Percentiles rank a stretch among this genome's conserved stretches.
phyloP scores from a whole-genome alignment of 2,797 vertebrate species.

The Eleutherodactylus coqui region DNA sequence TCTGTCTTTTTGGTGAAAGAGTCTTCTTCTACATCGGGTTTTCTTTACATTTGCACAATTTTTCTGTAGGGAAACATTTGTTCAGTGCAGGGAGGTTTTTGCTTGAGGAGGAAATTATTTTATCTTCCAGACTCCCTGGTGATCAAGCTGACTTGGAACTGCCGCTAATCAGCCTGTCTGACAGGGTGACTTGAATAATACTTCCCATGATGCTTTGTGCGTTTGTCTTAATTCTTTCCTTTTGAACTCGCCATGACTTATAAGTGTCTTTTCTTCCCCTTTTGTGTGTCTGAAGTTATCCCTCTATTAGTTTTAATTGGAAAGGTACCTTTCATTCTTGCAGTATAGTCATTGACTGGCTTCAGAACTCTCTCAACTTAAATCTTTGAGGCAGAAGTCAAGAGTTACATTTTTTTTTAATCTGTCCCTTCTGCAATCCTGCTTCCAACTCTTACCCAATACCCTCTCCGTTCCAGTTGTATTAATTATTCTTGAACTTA shows the following conservation, averaged over 20 bases:
- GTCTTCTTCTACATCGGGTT: constrained; percentile 54
- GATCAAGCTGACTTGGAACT: constrained; percentile 80
- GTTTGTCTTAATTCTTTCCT: constrained; percentile 79
- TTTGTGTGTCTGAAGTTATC: constrained; percentile 82
- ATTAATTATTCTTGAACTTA: constrained; percentile 53
- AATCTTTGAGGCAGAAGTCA: constrained; percentile 77
- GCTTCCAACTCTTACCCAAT: constrained; percentile 18
- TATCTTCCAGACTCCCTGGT: constrained; percentile 83
- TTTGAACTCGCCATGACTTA: constrained; percentile 82
- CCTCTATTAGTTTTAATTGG: constrained; percentile 83
- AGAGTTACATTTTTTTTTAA: constrained; percentile 57
- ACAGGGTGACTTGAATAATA: constrained; percentile 81
- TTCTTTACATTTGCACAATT: constrained; percentile 74
- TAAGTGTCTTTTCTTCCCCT: constrained; percentile 77
- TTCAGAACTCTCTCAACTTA: constrained; percentile 77
- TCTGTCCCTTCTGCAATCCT: constrained; percentile 40
- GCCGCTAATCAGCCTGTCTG: constrained; percentile 82
- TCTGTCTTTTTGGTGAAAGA: constrained; percentile 70
- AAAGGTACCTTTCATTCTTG: constrained; percentile 81
- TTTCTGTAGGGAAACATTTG: constrained; percentile 79
- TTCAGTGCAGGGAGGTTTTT: constrained; percentile 78
- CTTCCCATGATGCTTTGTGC: constrained; percentile 81
- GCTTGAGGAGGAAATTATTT: constrained; percentile 80
- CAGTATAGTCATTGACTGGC: constrained; percentile 74
- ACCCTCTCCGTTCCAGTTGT: constrained; percentile 37